Percentiles rank a stretch among this genome's conserved stretches.
Conservation (phyloP, 2,113 vertebrate species). For the Noctilio leporinus region DNA sequence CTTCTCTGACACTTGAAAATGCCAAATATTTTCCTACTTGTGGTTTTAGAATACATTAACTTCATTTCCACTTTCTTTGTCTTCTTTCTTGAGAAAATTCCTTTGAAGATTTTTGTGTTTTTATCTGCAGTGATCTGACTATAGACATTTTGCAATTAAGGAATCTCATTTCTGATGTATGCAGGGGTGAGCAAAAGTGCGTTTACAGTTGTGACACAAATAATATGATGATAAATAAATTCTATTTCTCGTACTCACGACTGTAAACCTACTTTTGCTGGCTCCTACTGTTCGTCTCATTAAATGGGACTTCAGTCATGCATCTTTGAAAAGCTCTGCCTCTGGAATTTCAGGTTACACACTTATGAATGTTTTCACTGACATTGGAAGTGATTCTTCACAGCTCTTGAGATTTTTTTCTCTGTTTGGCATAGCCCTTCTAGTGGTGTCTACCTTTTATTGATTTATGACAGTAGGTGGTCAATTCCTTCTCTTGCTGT, state of each 20-base stretch:
- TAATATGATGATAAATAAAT: too few relatives aligned
- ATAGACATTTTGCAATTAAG: not conserved
- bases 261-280: not conserved
- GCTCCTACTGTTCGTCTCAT: not conserved
- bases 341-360: slow-evolving; percentile 21
- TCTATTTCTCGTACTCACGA: too few relatives aligned
- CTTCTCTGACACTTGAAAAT: slow-evolving; percentile 29
- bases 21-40: not conserved
- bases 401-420: not conserved
- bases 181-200: too few relatives aligned
- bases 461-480: slow-evolving; percentile 26
- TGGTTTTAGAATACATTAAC: slow-evolving; percentile 17
- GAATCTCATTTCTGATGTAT: slow-evolving; percentile 25
- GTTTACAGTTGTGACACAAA: too few relatives aligned
- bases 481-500: slow-evolving; percentile 34
- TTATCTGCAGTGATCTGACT: not conserved
- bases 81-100: not conserved
- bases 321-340: not conserved
- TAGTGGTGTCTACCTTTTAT: slow-evolving; percentile 35
- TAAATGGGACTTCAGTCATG: slow-evolving; percentile 23
- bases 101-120: not conserved
- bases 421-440: slow-evolving; percentile 23
- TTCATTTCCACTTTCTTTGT: not conserved
- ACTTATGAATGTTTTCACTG: slow-evolving; percentile 15
- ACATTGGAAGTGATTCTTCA: slow-evolving; percentile 16